Conservation (phyloP, 2,113 vertebrate genomes). For the Hemiprocne comata region DNA sequence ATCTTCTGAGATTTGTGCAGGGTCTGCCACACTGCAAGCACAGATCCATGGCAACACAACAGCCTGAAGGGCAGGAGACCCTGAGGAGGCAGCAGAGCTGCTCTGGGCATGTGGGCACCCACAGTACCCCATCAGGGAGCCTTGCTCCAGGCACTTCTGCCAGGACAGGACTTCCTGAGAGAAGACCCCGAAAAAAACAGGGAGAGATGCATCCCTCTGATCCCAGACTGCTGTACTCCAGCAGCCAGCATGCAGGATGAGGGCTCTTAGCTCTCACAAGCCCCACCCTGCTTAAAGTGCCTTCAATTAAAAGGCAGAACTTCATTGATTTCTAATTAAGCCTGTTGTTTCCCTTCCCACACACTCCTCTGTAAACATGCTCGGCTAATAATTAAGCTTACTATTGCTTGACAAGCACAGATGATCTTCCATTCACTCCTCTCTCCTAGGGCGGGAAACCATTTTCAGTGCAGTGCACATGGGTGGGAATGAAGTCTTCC, state of each 20-base stretch:
- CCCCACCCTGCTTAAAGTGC: neutral
- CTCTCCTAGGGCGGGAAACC: conserved; percentile 9
- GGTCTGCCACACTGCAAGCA: neutral
- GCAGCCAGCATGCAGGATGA: neutral
- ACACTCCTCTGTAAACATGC: conserved; percentile 11
- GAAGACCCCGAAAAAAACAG: neutral
- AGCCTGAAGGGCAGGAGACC: neutral
- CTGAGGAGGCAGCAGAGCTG: neutral
- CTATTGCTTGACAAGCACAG: conserved; percentile 59
- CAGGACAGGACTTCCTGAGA: neutral
- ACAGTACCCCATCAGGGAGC: neutral
- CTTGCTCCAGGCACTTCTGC: neutral
- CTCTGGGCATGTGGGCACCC: neutral
- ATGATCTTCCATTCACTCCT: conserved; percentile 55
- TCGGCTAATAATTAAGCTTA: conserved; percentile 54
- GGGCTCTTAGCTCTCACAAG: neutral
- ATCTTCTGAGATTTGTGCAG: neutral
- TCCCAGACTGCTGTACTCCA: neutral
- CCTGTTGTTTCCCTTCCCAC: conserved; percentile 48
- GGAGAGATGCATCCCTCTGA: neutral
- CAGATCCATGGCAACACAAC: neutral
- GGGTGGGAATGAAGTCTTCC: conserved; percentile 7
- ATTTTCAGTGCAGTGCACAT: neutral
- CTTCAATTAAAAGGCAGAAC: conserved; percentile 63
- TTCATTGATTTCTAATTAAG: conserved; percentile 71